A percentile compares a stretch with the other conserved stretches of the same genome.
These are phyloP conservation scores for Heterocephalus glaber DNA, from an alignment of 2,113 vertebrate species.

Conservation along the genomic window DNA sequence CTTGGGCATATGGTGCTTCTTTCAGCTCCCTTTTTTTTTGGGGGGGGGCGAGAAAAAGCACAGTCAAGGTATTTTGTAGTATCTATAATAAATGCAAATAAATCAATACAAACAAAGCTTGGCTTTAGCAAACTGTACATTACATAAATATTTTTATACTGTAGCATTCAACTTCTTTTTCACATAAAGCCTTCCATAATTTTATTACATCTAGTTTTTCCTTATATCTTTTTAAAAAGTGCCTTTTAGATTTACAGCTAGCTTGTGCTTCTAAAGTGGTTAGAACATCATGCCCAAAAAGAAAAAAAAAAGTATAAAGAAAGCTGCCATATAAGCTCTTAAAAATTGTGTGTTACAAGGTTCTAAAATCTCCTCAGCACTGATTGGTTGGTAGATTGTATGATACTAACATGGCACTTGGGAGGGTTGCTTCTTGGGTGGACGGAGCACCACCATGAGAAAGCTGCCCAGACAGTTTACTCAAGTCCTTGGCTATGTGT, in stretches of 20 bases:
- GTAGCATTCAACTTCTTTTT: conserved; percentile 85
- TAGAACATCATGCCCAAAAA: conserved; percentile 89
- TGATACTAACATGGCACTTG: conserved; percentile 82
- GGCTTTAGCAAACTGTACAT: conserved; percentile 99
- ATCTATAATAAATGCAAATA: conserved; percentile 94
- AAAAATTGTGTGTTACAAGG: conserved; percentile 91
- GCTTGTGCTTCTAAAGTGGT: conserved; percentile 89
- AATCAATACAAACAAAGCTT: conserved; percentile 91
- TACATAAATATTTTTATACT: conserved; percentile 93
- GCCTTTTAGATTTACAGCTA: conserved; percentile 90
- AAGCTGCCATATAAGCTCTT: conserved; percentile 88
- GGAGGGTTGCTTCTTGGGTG: conserved; percentile 66
- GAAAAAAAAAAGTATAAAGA: conserved; percentile 86
- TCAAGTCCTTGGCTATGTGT: conserved; percentile 78
- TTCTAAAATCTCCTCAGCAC: conserved; percentile 85
- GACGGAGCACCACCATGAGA: conserved; percentile 67
- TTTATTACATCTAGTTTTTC: conserved; percentile 87
- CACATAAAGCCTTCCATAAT: conserved; percentile 85
- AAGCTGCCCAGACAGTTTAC: conserved; percentile 71
- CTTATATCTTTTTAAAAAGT: conserved; percentile 88
- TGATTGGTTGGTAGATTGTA: conserved; percentile 80
- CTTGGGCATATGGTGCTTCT: neutral
- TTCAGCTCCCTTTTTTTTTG: conserved; percentile 13
- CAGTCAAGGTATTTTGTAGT: conserved; percentile 85
- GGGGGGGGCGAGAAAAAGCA: conserved; percentile 74